Base-by-base conservation (phyloP, 2,888 invertebrate species). In the Octodonta nipae region DNA sequence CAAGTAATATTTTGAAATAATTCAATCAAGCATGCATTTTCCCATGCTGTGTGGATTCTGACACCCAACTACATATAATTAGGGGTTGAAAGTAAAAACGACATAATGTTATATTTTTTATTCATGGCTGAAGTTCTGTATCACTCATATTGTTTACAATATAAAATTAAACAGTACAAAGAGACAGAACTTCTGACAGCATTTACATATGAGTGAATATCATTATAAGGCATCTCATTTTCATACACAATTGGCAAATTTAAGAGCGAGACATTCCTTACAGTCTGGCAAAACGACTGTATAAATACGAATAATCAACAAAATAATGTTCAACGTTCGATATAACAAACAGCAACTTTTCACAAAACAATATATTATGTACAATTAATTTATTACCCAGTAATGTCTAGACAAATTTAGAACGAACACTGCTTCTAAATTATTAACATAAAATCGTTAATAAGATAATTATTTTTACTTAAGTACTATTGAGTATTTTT, bases 281-380 rank as follows among this genome's bases (percentile, higher is more conserved):
- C 46, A 22, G 4, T 22, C 49, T n/a, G n/a, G 39, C 45, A 48
- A 47, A 40, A 40, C 41, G 47, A 47, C 47, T 46, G 50, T 48
- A 49, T 46, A 46, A 48, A 49, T 51, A 54, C 46, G 52, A 54
- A 52, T 52, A 53, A 51, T 55, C 56, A 56, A 58, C 57, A 58
- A 58, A 59, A 57, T 56, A 58, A 56, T 51, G 51, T 53, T 47
- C 52, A 56, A 56, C 54, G 56, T 58, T 52, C 50, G 47, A 57
- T n/a, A 54, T 54, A 54, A 52, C 52, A 53, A 54, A 50, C 51
- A 50, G 53, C 55, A 51, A 52, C 45, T 52, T 46, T 46, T 54
- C 54, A 53, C 50, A 51, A 54, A 52, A 54, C n/a, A n/a, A n/a
- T n/a, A 22, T 52, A 55, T 53, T 51, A 54, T 57, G 55, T 57